Conservation (phyloP, 2,888 invertebrate species). For the Pachydiplax longipennis region DNA sequence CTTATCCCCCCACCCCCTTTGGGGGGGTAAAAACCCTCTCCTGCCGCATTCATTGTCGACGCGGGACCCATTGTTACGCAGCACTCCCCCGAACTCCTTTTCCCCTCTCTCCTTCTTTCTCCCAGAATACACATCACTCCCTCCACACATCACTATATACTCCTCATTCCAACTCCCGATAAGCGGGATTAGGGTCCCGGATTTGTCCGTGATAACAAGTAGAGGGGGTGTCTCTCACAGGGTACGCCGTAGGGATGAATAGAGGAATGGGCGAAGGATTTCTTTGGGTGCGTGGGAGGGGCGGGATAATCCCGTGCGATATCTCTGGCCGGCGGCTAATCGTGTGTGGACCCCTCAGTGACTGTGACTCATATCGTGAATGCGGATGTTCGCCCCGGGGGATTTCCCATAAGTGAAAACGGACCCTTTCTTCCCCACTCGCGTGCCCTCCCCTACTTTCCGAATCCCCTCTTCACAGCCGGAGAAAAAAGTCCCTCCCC, state of each 20-base stretch:
- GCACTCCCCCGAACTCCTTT: background rate
- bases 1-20: background rate
- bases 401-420: conserved; percentile 32
- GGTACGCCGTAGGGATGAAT: conserved; percentile 2
- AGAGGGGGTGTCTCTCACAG: background rate
- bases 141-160: background rate
- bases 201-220: conserved; percentile 38
- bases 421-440: background rate
- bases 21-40: background rate
- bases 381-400: conserved; percentile 5
- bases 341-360: conserved; percentile 31
- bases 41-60: conserved; percentile 31
- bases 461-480: background rate
- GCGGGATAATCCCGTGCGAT: conserved; percentile 16
- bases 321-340: conserved; percentile 26
- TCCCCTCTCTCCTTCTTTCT: background rate
- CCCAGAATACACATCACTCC: background rate
- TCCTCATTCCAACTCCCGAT: background rate
- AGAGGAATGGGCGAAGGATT: background rate
- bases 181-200: conserved; percentile 39
- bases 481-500: background rate
- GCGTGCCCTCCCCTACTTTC: no score
- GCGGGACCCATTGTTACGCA: conserved; percentile 24
- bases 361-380: conserved; percentile 40
- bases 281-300: background rate